A percentile compares a stretch with the other conserved stretches of the same genome.
Conservation (phyloP, 2,888 invertebrate species). For the Sepioteuthis lessoniana region DNA sequence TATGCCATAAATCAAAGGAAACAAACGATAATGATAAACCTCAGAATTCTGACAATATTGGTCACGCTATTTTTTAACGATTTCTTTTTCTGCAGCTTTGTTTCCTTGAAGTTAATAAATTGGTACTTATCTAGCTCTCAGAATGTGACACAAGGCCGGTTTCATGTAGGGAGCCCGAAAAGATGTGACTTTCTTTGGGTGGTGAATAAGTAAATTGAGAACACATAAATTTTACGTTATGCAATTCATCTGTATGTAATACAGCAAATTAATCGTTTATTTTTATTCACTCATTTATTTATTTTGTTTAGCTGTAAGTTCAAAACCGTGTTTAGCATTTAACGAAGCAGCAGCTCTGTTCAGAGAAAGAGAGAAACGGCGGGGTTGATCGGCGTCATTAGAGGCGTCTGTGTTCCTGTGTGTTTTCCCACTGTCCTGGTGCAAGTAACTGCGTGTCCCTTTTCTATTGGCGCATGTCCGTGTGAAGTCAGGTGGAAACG, state of each 20-base stretch:
- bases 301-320: neutral
- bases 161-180: too few relatives aligned
- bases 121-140: too few relatives aligned
- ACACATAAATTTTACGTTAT: neutral
- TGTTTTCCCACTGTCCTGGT: neutral
- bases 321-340: neutral
- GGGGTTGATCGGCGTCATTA: neutral
- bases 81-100: too few relatives aligned
- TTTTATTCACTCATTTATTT: neutral
- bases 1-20: too few relatives aligned
- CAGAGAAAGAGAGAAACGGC: neutral
- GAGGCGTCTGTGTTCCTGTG: neutral
- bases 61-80: too few relatives aligned
- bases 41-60: too few relatives aligned
- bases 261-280: neutral
- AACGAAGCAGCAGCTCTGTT: neutral
- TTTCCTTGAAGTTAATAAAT: too few relatives aligned
- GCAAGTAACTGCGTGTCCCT: neutral
- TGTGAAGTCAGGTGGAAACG: constrained; percentile 5
- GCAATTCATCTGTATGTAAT: neutral
- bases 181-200: too few relatives aligned
- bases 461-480: neutral
- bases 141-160: too few relatives aligned
- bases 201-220: too few relatives aligned
- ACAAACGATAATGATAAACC: too few relatives aligned